These are phyloP conservation scores for Ips nitidus DNA, from an alignment of 1,140 invertebrate genomes.

Conservation along the genomic window DNA sequence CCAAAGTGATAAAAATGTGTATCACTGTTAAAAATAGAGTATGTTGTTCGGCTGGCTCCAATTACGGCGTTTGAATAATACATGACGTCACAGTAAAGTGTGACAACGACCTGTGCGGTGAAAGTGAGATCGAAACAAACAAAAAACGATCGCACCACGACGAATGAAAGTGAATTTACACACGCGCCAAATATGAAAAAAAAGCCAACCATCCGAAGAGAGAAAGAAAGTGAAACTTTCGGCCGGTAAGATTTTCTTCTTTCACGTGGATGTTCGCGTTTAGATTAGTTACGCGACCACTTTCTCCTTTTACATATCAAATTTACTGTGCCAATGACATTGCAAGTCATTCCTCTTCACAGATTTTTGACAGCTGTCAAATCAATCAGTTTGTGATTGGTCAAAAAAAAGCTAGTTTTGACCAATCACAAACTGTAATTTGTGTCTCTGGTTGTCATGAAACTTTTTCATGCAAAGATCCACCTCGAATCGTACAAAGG, in stretches of 20 bases:
- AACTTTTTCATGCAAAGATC: too few species aligned
- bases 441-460: too few species aligned
- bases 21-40: conserved; percentile 8
- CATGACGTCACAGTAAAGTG: too few species aligned
- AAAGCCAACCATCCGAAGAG: not conserved
- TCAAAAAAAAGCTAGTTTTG: too few species aligned
- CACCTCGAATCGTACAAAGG: too few species aligned
- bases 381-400: too few species aligned
- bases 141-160: too few species aligned
- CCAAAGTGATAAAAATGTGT: conserved; percentile 6
- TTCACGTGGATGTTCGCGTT: conserved; percentile 3
- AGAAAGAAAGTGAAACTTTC: conserved; percentile 26
- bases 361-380: too few species aligned
- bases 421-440: too few species aligned
- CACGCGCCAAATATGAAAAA: conserved; percentile 8
- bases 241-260: conserved; percentile 16
- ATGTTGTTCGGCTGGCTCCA: not conserved
- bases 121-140: too few species aligned
- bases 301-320: conserved; percentile 16
- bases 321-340: not conserved
- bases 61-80: too few species aligned
- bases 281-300: conserved; percentile 7
- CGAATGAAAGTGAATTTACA: conserved; percentile 11
- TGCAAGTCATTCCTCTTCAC: not conserved
- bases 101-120: too few species aligned